A percentile compares a stretch with the other conserved stretches of the same genome.
These are phyloP conservation scores for Synergus laeviventris DNA, from an alignment of 2,888 invertebrate genomes.

Conservation along the genomic window DNA sequence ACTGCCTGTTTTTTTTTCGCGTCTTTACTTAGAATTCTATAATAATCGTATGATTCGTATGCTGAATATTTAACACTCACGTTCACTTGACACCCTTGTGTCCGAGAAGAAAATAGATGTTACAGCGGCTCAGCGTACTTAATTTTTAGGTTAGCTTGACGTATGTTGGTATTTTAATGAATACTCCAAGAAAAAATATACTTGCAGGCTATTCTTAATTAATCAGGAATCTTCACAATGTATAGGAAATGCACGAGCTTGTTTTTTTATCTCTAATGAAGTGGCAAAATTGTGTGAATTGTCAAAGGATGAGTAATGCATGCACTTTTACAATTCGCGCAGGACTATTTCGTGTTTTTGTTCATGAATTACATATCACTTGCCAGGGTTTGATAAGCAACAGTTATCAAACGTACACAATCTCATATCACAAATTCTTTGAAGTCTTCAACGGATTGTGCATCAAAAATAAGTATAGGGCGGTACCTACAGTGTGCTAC, in stretches of 20 bases:
- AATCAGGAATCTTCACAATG: background rate
- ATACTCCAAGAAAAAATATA: background rate
- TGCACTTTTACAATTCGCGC: background rate
- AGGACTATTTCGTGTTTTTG: background rate
- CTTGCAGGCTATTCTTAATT: background rate
- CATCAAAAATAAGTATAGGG: background rate
- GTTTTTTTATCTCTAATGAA: background rate
- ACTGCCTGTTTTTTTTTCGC: background rate
- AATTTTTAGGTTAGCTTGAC: background rate
- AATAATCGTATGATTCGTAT: constrained; percentile 1
- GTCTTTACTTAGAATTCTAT: background rate
- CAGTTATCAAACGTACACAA: constrained; percentile 2
- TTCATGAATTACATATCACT: no score
- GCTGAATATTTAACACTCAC: constrained; percentile 4
- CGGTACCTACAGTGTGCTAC: no score
- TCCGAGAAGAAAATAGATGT: background rate
- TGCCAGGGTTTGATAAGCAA: background rate
- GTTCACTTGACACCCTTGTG: constrained; percentile 8
- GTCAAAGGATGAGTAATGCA: background rate
- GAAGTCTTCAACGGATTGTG: constrained; percentile 4
- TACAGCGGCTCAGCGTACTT: background rate
- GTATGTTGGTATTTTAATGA: background rate
- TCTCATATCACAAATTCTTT: constrained; percentile 1
- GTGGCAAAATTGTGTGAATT: background rate
- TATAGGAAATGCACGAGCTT: background rate